Percentiles rank a stretch among this genome's conserved stretches.
phyloP scores from a whole-genome alignment of 30 jellyfish, hydroid and myxozoan species.

The Hydra vulgaris region DNA sequence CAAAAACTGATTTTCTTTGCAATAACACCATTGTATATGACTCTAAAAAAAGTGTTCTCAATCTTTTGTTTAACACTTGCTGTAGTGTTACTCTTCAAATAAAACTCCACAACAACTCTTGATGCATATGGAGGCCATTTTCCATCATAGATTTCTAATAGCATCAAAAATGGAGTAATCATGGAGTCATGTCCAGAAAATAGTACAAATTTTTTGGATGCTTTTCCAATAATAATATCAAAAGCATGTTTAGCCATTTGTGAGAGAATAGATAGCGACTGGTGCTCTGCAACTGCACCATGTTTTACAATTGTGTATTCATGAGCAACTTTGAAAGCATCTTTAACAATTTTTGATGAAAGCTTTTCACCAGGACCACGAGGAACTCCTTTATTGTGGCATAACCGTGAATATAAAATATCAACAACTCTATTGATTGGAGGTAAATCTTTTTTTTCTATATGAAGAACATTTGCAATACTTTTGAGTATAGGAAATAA shows the following conservation, averaged over 20 bases:
- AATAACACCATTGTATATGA: conserved; percentile 23
- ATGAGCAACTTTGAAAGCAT: conserved; percentile 35
- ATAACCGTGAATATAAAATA: conserved; percentile 42
- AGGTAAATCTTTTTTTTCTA: conserved; percentile 33
- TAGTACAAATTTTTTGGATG: conserved; percentile 32
- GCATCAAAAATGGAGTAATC: conserved; percentile 48
- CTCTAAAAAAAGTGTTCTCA: conserved; percentile 20
- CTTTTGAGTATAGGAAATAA: conserved; percentile 22
- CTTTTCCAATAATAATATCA: conserved; percentile 8
- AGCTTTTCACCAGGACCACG: conserved; percentile 51
- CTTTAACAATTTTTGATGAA: conserved; percentile 40
- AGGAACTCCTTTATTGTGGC: conserved; percentile 67
- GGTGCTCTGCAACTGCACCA: conserved; percentile 52
- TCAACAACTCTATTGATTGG: conserved; percentile 49
- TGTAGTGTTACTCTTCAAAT: background rate
- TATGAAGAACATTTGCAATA: conserved; percentile 22
- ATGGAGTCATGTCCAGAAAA: conserved; percentile 89
- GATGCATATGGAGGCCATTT: conserved; percentile 99
- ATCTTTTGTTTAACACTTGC: conserved; percentile 6
- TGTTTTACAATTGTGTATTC: conserved; percentile 24
- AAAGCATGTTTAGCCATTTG: conserved; percentile 45
- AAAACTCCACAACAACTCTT: conserved; percentile 70
- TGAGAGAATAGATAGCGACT: conserved; percentile 59
- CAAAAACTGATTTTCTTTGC: conserved; percentile 1
- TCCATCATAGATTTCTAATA: conserved; percentile 48